phyloP scores from a whole-genome alignment of 2,888 invertebrate species.

The Tetheella fluctuosa region DNA sequence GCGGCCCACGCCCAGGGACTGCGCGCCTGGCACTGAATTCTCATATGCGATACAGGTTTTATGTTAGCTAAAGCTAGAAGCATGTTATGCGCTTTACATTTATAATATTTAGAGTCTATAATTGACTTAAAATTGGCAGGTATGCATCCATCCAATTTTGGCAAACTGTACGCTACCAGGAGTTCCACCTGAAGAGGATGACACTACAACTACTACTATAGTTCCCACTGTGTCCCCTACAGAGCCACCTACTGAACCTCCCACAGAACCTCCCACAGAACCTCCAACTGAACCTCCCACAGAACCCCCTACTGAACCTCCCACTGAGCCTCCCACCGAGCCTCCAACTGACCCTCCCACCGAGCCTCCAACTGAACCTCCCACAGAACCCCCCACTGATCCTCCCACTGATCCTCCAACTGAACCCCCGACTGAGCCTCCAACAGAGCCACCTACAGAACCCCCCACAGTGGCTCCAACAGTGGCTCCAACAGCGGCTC shows the following conservation, averaged over 20 bases:
- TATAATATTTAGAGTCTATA: too few species aligned
- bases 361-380: not conserved
- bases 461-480: not conserved
- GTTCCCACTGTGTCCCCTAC: not conserved
- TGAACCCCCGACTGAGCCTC: not conserved
- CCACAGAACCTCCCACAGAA: constrained; percentile 5
- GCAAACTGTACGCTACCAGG: constrained; percentile 21
- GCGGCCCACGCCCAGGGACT: constrained; percentile 27
- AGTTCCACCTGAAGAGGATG: constrained; percentile 10
- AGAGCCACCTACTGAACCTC: not conserved
- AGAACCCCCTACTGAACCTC: constrained; percentile 1
- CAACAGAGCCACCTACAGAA: not conserved
- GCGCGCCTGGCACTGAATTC: constrained; percentile 32
- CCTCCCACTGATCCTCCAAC: constrained; percentile 1
- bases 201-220: not conserved
- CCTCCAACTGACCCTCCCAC: not conserved
- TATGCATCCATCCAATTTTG: constrained; percentile 19
- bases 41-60: not conserved
- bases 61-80: not conserved
- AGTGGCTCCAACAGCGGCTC: not conserved
- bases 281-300: constrained; percentile 10
- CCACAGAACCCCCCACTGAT: constrained; percentile 3
- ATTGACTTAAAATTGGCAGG: too few species aligned
- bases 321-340: constrained; percentile 7
- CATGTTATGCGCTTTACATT: too few species aligned